Evolutionary conservation across 1,140 invertebrate species (phyloP).

Genomic region (Hycleus phaleratus): DNA sequence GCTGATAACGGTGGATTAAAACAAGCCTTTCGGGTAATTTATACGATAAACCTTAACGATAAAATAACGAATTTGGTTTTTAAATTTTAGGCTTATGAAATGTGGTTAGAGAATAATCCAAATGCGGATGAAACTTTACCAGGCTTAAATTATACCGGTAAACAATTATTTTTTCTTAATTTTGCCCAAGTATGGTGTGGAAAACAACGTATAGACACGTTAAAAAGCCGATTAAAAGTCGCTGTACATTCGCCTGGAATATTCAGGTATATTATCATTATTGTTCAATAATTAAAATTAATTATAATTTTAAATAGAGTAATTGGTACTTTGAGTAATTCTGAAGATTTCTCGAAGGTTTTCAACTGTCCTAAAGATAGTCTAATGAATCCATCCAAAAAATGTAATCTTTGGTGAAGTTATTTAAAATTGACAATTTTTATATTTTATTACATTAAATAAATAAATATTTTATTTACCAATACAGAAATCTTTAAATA

Average conservation of each 20-base stretch:
- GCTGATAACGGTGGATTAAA: slow-evolving; percentile 86
- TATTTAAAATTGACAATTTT: slow-evolving; percentile 5
- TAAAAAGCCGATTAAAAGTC: slow-evolving; percentile 66
- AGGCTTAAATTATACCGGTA: slow-evolving; percentile 62
- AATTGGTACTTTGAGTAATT: slow-evolving; percentile 76
- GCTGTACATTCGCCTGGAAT: slow-evolving; percentile 79
- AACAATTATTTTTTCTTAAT: slow-evolving; percentile 76
- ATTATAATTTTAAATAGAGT: slow-evolving; percentile 43
- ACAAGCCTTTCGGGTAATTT: slow-evolving; percentile 64
- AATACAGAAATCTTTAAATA: slow-evolving; percentile 80
- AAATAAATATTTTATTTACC: slow-evolving; percentile 60
- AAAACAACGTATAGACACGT: slow-evolving; percentile 75
- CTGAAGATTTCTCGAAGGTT: slow-evolving; percentile 65
- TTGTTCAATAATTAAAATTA: slow-evolving; percentile 5
- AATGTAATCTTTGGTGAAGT: slow-evolving; percentile 73
- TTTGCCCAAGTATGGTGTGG: slow-evolving; percentile 68
- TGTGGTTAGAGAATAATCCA: slow-evolving; percentile 49
- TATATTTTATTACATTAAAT: slow-evolving; percentile 4
- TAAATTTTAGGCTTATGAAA: slow-evolving; percentile 51
- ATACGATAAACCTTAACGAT: background rate
- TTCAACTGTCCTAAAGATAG: slow-evolving; percentile 59
- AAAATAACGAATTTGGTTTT: background rate
- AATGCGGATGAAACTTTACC: slow-evolving; percentile 56
- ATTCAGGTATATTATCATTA: slow-evolving; percentile 43
- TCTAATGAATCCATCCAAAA: slow-evolving; percentile 72